Evolutionary conservation across 2,797 vertebrate genomes (phyloP).

Genomic region (Alfaro cultratus): DNA sequence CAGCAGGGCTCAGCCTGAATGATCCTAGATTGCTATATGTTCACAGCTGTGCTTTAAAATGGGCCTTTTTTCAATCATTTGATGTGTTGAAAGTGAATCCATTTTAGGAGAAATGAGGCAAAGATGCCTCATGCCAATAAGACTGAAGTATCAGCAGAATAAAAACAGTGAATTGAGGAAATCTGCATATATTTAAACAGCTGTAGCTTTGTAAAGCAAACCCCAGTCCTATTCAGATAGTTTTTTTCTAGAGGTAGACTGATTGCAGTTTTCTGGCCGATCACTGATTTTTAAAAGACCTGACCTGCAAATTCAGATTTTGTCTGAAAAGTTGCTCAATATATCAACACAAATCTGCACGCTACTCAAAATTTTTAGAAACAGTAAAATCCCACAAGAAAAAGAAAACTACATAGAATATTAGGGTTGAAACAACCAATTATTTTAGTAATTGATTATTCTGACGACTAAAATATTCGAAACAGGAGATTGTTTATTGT

Average conservation of each 20-base stretch:
- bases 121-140: neutral
- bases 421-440: too few species aligned
- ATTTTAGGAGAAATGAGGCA: neutral
- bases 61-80: neutral
- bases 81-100: neutral
- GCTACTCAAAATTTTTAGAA: too few species aligned
- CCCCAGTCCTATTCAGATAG: neutral
- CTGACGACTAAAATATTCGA: too few species aligned
- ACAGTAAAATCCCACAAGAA: too few species aligned
- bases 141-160: neutral
- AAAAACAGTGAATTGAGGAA: neutral
- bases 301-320: too few species aligned
- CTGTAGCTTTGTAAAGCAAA: neutral
- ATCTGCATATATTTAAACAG: neutral
- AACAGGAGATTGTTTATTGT: too few species aligned
- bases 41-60: neutral
- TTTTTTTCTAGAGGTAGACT: too few species aligned
- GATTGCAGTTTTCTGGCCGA: too few species aligned
- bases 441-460: too few species aligned
- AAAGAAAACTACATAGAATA: too few species aligned
- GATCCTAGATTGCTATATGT: neutral
- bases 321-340: too few species aligned
- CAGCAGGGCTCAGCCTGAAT: neutral
- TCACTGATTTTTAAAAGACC: neutral
- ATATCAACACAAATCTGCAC: too few species aligned